Evolutionary conservation across 2,113 vertebrate species (phyloP).

Genomic region (Budorcas taxicolor): DNA sequence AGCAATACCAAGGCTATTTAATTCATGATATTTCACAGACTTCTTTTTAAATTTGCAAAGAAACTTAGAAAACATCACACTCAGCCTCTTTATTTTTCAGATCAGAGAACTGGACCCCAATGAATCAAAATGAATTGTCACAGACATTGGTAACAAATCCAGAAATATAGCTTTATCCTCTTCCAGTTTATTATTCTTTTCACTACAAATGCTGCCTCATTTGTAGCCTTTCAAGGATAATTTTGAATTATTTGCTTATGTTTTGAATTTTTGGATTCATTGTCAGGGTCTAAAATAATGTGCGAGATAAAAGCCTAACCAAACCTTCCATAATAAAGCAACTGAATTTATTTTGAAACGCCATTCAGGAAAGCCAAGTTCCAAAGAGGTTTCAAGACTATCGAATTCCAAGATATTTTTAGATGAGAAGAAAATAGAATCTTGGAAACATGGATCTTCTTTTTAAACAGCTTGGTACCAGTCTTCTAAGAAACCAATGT

Average conservation of each 20-base stretch:
- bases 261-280: slow-evolving; percentile 39
- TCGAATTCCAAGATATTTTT: slow-evolving; percentile 45
- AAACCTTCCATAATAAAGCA: slow-evolving; percentile 16
- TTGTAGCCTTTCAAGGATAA: background rate
- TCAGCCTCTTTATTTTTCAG: background rate
- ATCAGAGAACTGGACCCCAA: background rate
- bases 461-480: slow-evolving; percentile 31
- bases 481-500: slow-evolving; percentile 41
- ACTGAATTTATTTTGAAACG: slow-evolving; percentile 49
- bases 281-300: slow-evolving; percentile 34
- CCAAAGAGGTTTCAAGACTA: background rate
- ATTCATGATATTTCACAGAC: background rate
- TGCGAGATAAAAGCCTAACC: slow-evolving; percentile 15
- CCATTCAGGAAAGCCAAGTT: slow-evolving; percentile 49
- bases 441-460: background rate
- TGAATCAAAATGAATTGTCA: background rate
- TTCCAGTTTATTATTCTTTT: background rate
- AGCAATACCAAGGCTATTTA: background rate
- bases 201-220: background rate
- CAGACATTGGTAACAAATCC: background rate
- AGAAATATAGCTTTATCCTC: background rate
- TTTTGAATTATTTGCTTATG: slow-evolving; percentile 47
- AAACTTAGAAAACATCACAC: background rate
- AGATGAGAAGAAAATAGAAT: slow-evolving; percentile 50
- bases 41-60: background rate